These are phyloP conservation scores for Australoheros facetus DNA, from an alignment of 2,797 vertebrate genomes.

Conservation along the genomic window DNA sequence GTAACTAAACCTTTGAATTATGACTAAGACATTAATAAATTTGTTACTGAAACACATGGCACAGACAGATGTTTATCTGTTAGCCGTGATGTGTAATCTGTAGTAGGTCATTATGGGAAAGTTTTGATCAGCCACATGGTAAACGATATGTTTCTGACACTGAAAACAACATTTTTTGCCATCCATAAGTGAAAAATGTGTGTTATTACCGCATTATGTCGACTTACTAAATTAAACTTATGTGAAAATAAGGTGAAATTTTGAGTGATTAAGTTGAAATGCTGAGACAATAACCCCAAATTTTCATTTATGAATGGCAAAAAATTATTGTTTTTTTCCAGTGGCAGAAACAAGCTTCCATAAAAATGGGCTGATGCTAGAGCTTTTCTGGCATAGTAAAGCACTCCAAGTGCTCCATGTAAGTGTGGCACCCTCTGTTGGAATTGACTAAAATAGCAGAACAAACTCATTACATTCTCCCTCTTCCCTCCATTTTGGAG, in stretches of 20 bases:
- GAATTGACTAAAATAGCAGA: neutral
- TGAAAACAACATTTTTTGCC: neutral
- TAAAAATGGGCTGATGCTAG: neutral
- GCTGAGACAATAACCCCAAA: neutral
- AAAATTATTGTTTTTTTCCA: neutral
- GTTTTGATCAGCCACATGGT: neutral
- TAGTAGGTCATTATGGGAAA: neutral
- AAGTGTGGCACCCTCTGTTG: neutral
- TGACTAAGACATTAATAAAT: neutral
- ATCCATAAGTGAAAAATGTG: neutral
- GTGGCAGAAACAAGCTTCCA: neutral
- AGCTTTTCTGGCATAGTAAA: too few species aligned
- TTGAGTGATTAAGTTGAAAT: neutral
- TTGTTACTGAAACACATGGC: neutral
- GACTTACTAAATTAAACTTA: neutral
- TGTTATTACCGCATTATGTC: neutral
- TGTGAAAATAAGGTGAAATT: neutral
- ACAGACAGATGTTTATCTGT: neutral
- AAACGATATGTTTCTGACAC: neutral
- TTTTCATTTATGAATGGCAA: fast-evolving
- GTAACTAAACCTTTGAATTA: neutral
- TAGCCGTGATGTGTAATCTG: fast-evolving
- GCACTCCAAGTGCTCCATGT: too few species aligned
- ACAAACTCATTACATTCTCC: too few species aligned
- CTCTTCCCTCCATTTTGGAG: too few species aligned